These are phyloP conservation scores for Autographa gamma DNA, from an alignment of 2,888 invertebrate species.

Conservation along the genomic window DNA sequence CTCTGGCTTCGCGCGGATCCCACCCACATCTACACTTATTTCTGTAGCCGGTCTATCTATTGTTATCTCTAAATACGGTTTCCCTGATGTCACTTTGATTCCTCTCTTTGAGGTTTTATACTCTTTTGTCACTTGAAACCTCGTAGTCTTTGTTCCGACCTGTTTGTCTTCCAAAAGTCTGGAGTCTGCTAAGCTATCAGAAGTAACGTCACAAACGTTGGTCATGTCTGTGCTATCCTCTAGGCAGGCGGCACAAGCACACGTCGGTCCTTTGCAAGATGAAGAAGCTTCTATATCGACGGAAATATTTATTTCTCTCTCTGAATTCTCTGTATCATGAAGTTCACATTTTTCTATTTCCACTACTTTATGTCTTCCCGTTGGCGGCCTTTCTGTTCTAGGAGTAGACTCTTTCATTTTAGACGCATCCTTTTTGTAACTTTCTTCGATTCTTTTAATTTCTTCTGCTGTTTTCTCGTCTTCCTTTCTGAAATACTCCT, in stretches of 20 bases:
- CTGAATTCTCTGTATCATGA: background rate
- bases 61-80: conserved; percentile 65
- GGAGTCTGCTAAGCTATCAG: background rate
- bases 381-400: background rate
- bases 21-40: conserved; percentile 40
- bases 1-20: conserved; percentile 8
- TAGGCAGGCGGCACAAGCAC: background rate
- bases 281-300: background rate
- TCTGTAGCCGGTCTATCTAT: conserved; percentile 67
- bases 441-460: background rate
- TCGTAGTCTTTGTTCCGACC: conserved; percentile 10
- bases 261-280: background rate
- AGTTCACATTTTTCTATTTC: background rate
- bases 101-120: conserved; percentile 14
- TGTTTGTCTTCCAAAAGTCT: conserved; percentile 8
- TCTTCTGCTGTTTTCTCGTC: background rate
- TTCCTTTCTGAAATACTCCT: conserved; percentile 8
- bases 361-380: conserved; percentile 5
- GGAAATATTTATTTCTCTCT: background rate
- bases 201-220: background rate
- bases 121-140: conserved; percentile 27
- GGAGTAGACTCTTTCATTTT: background rate
- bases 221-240: background rate
- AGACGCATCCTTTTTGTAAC: background rate
- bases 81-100: conserved; percentile 36